Evolutionary conservation across 35 echinoderm and acorn worm genomes (phyloP).

Genomic region (Nesometra sesokonis): DNA sequence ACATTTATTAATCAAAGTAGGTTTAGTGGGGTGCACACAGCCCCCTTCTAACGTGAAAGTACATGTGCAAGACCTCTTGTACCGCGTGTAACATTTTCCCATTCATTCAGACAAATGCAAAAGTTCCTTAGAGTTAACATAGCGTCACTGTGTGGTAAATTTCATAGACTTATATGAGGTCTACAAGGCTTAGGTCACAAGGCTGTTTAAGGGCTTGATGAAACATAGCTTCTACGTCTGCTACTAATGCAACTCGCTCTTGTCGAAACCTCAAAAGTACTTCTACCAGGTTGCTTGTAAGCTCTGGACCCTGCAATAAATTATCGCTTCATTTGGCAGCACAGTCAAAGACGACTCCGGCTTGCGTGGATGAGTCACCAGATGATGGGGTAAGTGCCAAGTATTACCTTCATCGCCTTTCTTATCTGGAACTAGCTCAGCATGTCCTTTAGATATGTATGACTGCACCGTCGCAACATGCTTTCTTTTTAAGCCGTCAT

Average conservation of each 20-base stretch:
- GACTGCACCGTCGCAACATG: background rate
- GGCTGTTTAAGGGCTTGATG: background rate
- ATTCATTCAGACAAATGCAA: too few species aligned
- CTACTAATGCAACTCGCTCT: background rate
- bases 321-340: background rate
- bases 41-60: too few species aligned
- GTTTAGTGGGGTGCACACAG: too few species aligned
- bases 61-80: too few species aligned
- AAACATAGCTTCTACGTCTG: slow-evolving; percentile 3
- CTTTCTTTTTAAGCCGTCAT: background rate
- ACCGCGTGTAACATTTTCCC: too few species aligned
- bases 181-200: too few species aligned
- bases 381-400: slow-evolving; percentile 1
- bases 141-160: too few species aligned
- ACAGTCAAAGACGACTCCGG: slow-evolving; percentile 5
- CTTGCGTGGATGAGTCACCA: background rate
- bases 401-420: background rate
- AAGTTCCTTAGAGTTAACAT: too few species aligned
- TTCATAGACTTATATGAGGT: too few species aligned
- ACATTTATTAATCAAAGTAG: too few species aligned
- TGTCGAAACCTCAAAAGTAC: slow-evolving; percentile 10
- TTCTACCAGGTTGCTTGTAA: background rate
- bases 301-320: slow-evolving; percentile 1
- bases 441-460: background rate
- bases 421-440: slow-evolving; percentile 1